Evolutionary conservation across 2,888 invertebrate species (phyloP).

Genomic region (Saturnia japonica): DNA sequence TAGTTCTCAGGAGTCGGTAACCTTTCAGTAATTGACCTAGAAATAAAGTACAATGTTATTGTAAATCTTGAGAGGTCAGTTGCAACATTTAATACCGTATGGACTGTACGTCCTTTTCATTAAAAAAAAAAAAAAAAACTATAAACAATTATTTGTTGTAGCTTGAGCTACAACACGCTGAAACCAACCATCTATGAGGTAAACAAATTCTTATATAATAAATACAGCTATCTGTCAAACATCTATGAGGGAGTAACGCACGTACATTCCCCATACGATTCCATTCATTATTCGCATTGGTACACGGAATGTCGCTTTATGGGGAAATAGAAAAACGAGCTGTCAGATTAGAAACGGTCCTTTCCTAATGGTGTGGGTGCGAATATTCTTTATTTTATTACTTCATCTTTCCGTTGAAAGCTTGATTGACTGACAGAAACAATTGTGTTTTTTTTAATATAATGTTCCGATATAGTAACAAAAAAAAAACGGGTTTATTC

Average conservation of each 20-base stretch:
- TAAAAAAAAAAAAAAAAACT: no score
- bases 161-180: no score
- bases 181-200: no score
- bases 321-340: constrained; percentile 23
- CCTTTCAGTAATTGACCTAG: no score
- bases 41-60: no score
- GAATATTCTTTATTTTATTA: constrained; percentile 12
- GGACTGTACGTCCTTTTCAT: no score
- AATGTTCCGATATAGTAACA: no score
- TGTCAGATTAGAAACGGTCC: constrained; percentile 17
- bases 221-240: neutral
- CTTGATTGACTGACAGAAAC: neutral
- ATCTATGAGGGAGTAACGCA: constrained; percentile 1
- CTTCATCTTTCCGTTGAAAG: neutral
- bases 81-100: no score
- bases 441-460: neutral
- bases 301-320: constrained; percentile 21
- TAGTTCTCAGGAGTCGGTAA: no score
- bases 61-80: no score
- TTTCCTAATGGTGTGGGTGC: neutral
- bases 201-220: neutral
- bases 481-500: no score
- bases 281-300: constrained; percentile 16
- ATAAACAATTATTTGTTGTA: no score
- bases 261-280: constrained; percentile 6